Conservation (phyloP, 2,888 invertebrate genomes). For the Polyploca ridens region DNA sequence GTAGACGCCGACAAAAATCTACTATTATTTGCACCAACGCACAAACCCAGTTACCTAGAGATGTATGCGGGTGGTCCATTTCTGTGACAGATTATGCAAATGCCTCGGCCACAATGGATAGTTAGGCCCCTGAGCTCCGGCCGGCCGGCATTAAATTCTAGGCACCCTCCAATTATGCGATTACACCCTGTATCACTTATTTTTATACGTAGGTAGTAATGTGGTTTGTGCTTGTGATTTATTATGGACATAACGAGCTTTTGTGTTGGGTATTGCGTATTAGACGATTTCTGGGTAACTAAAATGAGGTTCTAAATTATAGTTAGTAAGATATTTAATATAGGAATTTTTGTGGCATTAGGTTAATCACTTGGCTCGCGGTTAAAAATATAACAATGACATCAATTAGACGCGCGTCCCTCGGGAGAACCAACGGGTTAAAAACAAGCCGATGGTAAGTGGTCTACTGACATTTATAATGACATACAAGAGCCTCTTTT, state of each 20-base stretch:
- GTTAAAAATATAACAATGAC: no score
- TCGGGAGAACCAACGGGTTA: no score
- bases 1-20: not conserved
- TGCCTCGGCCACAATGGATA: constrained; percentile 28
- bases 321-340: no score
- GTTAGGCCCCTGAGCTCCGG: constrained; percentile 19
- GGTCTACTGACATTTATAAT: no score
- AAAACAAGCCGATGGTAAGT: no score
- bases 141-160: constrained; percentile 22
- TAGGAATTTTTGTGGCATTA: no score
- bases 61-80: constrained; percentile 26
- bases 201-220: not conserved
- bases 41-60: constrained; percentile 11
- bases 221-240: not conserved
- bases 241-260: not conserved
- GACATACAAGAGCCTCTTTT: no score
- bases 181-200: not conserved
- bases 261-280: not conserved
- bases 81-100: constrained; percentile 49
- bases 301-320: no score
- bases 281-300: not conserved
- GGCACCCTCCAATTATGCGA: constrained; percentile 6
- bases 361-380: no score
- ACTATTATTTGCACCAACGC: constrained; percentile 13
- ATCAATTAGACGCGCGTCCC: no score